Conservation (phyloP, 2,888 invertebrate genomes). For the Sphinx pinastri region DNA sequence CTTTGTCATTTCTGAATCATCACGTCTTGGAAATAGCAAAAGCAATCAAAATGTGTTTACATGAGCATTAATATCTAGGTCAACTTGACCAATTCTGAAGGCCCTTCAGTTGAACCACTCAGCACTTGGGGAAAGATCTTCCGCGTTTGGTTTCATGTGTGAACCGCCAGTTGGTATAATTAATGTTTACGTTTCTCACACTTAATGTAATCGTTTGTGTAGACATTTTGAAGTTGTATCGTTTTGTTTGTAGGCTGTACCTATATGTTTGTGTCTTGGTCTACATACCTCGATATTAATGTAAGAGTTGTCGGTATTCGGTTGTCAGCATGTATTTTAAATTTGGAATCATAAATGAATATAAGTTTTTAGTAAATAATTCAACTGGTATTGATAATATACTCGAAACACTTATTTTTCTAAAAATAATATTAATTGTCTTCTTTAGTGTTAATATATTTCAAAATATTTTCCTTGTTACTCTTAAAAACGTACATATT, state of each 20-base stretch:
- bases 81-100: neutral
- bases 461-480: too few relatives aligned
- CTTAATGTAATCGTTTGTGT: slow-evolving; percentile 36
- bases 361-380: too few relatives aligned
- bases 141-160: slow-evolving; percentile 12
- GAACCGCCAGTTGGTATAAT: slow-evolving; percentile 35
- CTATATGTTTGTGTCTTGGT: slow-evolving; percentile 30
- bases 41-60: slow-evolving; percentile 7
- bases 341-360: neutral
- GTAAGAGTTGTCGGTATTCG: too few relatives aligned
- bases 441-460: too few relatives aligned
- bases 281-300: neutral
- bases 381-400: too few relatives aligned
- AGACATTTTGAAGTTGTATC: neutral
- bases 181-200: slow-evolving; percentile 41
- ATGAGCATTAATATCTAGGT: slow-evolving; percentile 7
- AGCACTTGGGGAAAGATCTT: slow-evolving; percentile 4
- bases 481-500: too few relatives aligned
- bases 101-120: neutral
- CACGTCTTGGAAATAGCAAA: slow-evolving; percentile 6
- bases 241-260: slow-evolving; percentile 4
- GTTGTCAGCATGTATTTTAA: neutral
- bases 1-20: slow-evolving; percentile 1
- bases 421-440: too few relatives aligned
- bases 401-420: too few relatives aligned